phyloP scores from a whole-genome alignment of 2,888 invertebrate genomes.

The Cheilosia variabilis region DNA sequence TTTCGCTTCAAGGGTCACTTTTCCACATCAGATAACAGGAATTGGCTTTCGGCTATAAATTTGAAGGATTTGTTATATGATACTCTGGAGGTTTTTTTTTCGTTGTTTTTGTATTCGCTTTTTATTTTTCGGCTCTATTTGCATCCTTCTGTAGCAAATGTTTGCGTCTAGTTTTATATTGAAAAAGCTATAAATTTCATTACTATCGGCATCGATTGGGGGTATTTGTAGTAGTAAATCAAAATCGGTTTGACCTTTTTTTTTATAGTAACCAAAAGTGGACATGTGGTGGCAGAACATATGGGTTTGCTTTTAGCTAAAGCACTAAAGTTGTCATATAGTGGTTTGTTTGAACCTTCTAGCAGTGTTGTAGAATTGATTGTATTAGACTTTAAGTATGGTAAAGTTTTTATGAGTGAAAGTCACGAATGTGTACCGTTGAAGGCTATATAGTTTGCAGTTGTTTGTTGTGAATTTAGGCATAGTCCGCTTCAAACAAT shows the following conservation, averaged over 20 bases:
- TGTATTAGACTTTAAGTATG: too few species aligned
- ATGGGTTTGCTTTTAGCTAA: too few species aligned
- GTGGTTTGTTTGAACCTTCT: too few species aligned
- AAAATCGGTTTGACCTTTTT: slow-evolving; percentile 10
- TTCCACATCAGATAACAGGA: slow-evolving; percentile 38
- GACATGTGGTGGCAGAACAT: too few species aligned
- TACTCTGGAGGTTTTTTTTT: not conserved
- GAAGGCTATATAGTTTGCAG: too few species aligned
- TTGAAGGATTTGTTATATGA: slow-evolving; percentile 30
- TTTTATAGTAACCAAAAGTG: not conserved
- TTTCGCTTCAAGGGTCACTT: slow-evolving; percentile 29
- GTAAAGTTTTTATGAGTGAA: too few species aligned
- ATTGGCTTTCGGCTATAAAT: slow-evolving; percentile 42
- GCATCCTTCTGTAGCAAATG: slow-evolving; percentile 1
- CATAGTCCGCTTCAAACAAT: too few species aligned
- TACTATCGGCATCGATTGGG: slow-evolving; percentile 9
- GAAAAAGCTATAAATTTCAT: slow-evolving; percentile 30
- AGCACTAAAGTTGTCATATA: too few species aligned
- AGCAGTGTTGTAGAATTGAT: too few species aligned
- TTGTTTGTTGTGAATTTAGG: too few species aligned
- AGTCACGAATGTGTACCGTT: too few species aligned
- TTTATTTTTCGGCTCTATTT: slow-evolving; percentile 15
- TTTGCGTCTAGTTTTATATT: slow-evolving; percentile 24
- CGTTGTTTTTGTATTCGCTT: not conserved
- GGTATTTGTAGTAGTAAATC: slow-evolving; percentile 9